Evolutionary conservation across 1,140 invertebrate species (phyloP), one percentile per base, ranked within the genome.

Genomic region (Bombus superbus): DNA sequence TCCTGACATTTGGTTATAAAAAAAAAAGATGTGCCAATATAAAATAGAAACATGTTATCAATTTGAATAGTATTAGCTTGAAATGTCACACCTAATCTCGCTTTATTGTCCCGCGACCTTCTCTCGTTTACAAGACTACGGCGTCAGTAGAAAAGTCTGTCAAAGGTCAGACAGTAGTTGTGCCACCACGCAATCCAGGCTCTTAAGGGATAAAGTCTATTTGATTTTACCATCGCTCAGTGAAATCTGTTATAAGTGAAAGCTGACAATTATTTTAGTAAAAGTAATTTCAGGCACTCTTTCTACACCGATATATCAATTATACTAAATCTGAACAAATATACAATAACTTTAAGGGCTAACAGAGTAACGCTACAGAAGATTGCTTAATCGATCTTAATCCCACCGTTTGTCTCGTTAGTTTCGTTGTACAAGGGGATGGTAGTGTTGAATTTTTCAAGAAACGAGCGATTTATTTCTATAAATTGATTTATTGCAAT

Each of bases 111-210:
- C 3, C 10, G 59, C n/a, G 57, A 62, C 75, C 59, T 78, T 78
- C 5, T 44, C 40, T 18, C 25, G 13, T 35, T n/a, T 28, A 11
- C 4, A 28, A 40, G 25, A 15, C 25, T 28, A 18, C 53, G 28
- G 8, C 75, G 35, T 32, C 44, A 83, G 81, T 83, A 42, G 73
- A 77, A 53, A 4, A 77, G n/a, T 42, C 38, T 8, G 59, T 57
- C 35, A 68, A 38, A 57, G 44, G 35, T 83, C 81, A 83, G 73
- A 35, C 81, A 83, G 35, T 53, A 53, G 73, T 40, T 42, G 1
- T 53, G 38, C 0, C 28, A 2, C 9, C 38, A n/a, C 3, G 4
- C n/a, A 35, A 38, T 3, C n/a, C 22, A 15, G 68, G 6, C 64
- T 38, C n/a, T 68, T 13, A 69, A 68, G 35, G 8, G 47, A 13